These are phyloP conservation scores for Spodoptera litura DNA, from an alignment of 1,140 invertebrate genomes.

Conservation along the genomic window DNA sequence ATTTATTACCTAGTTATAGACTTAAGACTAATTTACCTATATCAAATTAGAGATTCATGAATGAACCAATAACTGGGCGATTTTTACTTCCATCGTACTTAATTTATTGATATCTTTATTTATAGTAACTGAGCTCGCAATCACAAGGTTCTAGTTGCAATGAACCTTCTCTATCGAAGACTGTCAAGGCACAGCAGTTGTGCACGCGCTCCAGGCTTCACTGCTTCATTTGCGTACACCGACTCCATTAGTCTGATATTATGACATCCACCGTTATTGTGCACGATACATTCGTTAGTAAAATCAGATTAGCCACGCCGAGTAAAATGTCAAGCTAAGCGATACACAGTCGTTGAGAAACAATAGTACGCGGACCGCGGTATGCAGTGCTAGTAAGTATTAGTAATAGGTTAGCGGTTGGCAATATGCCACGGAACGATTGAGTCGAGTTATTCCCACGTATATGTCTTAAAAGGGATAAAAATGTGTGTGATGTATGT, in stretches of 20 bases:
- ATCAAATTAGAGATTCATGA: no score
- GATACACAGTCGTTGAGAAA: constrained; percentile 51
- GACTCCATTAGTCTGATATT: constrained; percentile 54
- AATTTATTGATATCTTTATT: no score
- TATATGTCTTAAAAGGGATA: constrained; percentile 62
- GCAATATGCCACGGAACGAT: constrained; percentile 54
- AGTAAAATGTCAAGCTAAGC: constrained; percentile 55
- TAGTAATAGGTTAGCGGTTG: constrained; percentile 46
- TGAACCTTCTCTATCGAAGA: neutral
- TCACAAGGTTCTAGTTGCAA: neutral
- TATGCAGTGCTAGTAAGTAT: constrained; percentile 8
- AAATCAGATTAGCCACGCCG: constrained; percentile 52
- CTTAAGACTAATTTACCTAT: no score
- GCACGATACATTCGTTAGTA: constrained; percentile 41
- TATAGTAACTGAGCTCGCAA: neutral
- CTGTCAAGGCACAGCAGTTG: neutral
- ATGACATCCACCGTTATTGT: constrained; percentile 54
- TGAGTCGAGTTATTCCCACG: constrained; percentile 57
- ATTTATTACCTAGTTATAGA: constrained; percentile 26
- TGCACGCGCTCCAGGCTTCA: constrained; percentile 46
- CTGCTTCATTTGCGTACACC: constrained; percentile 58
- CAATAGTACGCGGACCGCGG: constrained; percentile 49
- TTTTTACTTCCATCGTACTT: neutral
- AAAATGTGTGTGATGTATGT: constrained; percentile 60
- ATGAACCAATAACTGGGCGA: neutral